phyloP scores from a whole-genome alignment of 1,140 invertebrate genomes.

The Pseudomyrmex flavicornis region DNA sequence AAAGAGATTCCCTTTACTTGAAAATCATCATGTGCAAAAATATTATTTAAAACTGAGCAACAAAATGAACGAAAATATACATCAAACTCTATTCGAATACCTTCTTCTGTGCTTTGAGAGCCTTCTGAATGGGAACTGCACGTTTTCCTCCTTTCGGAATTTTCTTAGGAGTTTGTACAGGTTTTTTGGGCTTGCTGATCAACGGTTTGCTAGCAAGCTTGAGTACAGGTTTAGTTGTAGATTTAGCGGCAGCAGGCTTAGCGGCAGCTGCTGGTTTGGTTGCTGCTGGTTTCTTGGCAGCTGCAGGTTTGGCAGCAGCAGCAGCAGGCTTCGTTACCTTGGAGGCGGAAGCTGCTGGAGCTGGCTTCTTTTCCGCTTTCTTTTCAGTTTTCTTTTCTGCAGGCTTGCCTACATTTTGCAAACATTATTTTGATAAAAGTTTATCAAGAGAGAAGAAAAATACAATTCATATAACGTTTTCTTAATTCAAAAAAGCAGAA shows the following conservation, averaged over 20 bases:
- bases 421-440: neutral
- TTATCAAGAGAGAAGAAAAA: neutral
- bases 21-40: slow-evolving; percentile 80
- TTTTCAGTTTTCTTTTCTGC: slow-evolving; percentile 89
- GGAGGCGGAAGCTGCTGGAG: slow-evolving; percentile 78
- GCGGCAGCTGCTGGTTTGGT: slow-evolving; percentile 80
- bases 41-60: neutral
- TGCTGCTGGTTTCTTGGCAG: slow-evolving; percentile 75
- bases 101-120: slow-evolving; percentile 92
- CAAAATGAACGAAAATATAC: neutral
- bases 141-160: slow-evolving; percentile 84
- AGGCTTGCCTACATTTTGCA: slow-evolving; percentile 82
- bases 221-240: slow-evolving; percentile 85
- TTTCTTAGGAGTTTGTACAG: slow-evolving; percentile 87
- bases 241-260: slow-evolving; percentile 82
- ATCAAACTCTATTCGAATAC: slow-evolving; percentile 82
- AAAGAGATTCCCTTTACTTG: slow-evolving; percentile 88
- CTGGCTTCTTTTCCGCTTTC: slow-evolving; percentile 84
- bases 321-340: slow-evolving; percentile 79
- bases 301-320: slow-evolving; percentile 71
- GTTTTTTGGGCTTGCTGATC: slow-evolving; percentile 88
- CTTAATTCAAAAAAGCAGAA: too few species aligned
- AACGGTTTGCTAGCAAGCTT: slow-evolving; percentile 84
- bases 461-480: too few species aligned
- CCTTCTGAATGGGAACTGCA: slow-evolving; percentile 86